Evolutionary conservation across 1,140 invertebrate species (phyloP).

Genomic region (Oppia nitens): DNA sequence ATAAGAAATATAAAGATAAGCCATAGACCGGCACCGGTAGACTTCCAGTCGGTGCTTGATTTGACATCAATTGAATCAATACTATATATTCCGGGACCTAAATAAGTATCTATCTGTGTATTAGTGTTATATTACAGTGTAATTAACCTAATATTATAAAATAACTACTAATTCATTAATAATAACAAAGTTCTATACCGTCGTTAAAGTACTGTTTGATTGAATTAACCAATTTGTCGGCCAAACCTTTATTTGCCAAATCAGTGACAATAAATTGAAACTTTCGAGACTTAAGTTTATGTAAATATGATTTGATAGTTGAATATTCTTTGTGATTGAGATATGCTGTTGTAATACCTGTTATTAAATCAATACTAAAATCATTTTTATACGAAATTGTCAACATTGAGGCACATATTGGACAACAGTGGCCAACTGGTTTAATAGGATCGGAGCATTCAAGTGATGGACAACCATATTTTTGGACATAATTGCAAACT

Average conservation of each 20-base stretch:
- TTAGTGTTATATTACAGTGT: background rate
- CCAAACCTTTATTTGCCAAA: too few relatives aligned
- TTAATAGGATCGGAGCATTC: conserved; percentile 12
- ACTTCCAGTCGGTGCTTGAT: background rate
- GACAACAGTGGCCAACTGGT: conserved; percentile 11
- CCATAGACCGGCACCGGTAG: background rate
- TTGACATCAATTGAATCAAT: background rate
- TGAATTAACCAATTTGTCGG: conserved; percentile 1
- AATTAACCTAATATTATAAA: background rate
- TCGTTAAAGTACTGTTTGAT: background rate
- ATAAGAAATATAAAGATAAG: background rate
- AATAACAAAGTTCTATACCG: background rate
- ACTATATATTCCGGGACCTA: background rate
- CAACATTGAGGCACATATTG: conserved; percentile 8
- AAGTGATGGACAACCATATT: background rate
- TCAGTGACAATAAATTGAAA: background rate
- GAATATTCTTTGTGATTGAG: background rate
- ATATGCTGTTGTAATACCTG: background rate
- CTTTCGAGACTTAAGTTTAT: background rate
- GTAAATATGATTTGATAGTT: background rate
- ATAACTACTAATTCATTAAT: background rate
- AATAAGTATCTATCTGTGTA: background rate
- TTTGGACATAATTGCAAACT: background rate
- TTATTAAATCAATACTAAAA: conserved; percentile 3
- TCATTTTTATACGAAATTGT: background rate